Evolutionary conservation across 30 jellyfish, hydroid and myxozoan genomes (phyloP), one percentile per base, ranked within the genome.

Genomic region (Cassiopea xamachana): DNA sequence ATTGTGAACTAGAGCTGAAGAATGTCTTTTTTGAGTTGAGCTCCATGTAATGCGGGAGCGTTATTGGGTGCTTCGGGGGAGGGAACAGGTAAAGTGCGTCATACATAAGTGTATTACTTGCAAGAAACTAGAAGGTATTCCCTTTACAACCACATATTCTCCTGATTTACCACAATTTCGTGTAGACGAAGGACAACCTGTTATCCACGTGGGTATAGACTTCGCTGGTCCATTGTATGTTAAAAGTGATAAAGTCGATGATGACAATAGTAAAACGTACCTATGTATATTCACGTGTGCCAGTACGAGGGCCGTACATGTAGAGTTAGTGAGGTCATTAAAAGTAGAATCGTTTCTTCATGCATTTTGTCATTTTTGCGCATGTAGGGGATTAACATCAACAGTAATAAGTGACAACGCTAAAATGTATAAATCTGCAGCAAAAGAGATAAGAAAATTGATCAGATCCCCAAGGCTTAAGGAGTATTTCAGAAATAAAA

Each of bases 251-350:
- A 46, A 60, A 70, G 16, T 16, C 2, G 7, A 4, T 2, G 46
- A 16, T 16, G 85, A 19, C 1, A 59, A 86, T 17, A 45, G 17
- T 13, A 83, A 73, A 87, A 16, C 50, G 2, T 84, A 75, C 80
- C 78, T 86, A 14, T 77, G 84, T 46, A 10, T 91, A 5, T 77
- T 78, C 73, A 84, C 96, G 17, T 91, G 97, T 62, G 73, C 86
- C 2, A 17, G 93, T 5, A 79, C 97, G 17, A 77, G 97, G 50
- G 97, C 96, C 6, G 89, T 85, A 51, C 93, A 86, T 64, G 1
- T 84, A 13, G 95, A 91, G 18, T 68, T 91, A 49, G 86, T 85
- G 39, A 72, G 17, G 47, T 67, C 64, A 7, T n/a, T 80, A 46
- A 46, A 0, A 6, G 80, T 80, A 7, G 80, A 55, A 80, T 55